Evolutionary conservation across 2,888 invertebrate genomes (phyloP).

Genomic region (Eupithecia dodoneata): DNA sequence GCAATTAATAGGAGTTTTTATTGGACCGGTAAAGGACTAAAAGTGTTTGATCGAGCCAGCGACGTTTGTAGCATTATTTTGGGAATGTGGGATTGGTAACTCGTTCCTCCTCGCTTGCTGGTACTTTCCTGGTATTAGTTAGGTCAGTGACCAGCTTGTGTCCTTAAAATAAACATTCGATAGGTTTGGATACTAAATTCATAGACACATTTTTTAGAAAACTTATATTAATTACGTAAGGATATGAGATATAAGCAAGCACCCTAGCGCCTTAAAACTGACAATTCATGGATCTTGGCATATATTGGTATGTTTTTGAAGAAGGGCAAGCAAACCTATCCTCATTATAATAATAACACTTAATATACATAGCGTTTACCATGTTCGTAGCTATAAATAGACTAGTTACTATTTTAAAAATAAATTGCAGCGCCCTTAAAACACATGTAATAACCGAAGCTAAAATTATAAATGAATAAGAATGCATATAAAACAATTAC

Average conservation of each 20-base stretch:
- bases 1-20: slow-evolving; percentile 83
- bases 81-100: slow-evolving; percentile 26
- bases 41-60: slow-evolving; percentile 69
- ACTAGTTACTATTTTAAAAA: too few species aligned
- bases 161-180: slow-evolving; percentile 14
- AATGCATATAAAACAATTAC: too few species aligned
- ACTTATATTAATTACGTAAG: not conserved
- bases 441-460: too few species aligned
- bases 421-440: too few species aligned
- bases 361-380: too few species aligned
- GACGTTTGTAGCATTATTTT: slow-evolving; percentile 56
- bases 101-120: slow-evolving; percentile 20
- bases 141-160: slow-evolving; percentile 14
- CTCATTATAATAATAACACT: too few species aligned
- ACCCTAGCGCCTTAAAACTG: not conserved
- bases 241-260: not conserved
- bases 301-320: not conserved
- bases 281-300: not conserved
- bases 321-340: not conserved
- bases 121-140: slow-evolving; percentile 22
- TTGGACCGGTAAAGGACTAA: slow-evolving; percentile 80
- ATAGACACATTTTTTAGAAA: not conserved
- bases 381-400: too few species aligned
- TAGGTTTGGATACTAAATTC: not conserved
- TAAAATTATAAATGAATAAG: too few species aligned